Base-by-base conservation (phyloP, 2,113 vertebrate genomes). In the Oncorhynchus kisutch region DNA sequence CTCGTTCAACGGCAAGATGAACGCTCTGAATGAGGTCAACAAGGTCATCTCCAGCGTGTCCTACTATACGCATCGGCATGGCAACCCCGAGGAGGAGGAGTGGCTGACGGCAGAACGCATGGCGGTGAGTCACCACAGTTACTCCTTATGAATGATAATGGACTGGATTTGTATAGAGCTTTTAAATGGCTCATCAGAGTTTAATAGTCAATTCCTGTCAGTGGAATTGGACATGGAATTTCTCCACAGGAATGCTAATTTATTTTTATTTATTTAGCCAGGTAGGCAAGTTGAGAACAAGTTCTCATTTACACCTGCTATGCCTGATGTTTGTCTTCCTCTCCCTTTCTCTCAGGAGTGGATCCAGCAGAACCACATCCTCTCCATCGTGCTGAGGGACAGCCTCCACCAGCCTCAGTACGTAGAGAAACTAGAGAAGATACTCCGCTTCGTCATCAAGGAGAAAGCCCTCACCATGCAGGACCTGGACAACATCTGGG, bases 1-100 rank as follows among this genome's bases (percentile, higher is more conserved):
- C 84, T 97, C 96, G 88, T 97, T 97, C 90, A 97, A 97, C 93
- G 96, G 96, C 80, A 97, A 97, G 91, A 97, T 97, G 96, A 97
- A 97, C 87, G 96, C 96, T 91, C 91, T 97, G 91, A 97, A 97
- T 92, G 96, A 97, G 93, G 95, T 97, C 84, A 97, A 97, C 88
- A 97, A 97, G 87, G 96, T 97, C 84, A 97, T 97, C 90, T 95
- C 96, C 74, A 97, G 96, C 84, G 96, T 97, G 18, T 97, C 96
- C 2, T 97, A 96, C 80, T 97, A 97, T 51, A 96, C 96, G 7
- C 95, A 96, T 81, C 95, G 96, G 0, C 96, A 97, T 74, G 95
- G 95, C 78, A 96, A 95, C 88, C 93, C 95, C 29, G 96, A 97
- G 74, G 96, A 97, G 77, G 95, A 96, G 74, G 96, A 97, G 75